phyloP scores from a whole-genome alignment of 2,797 vertebrate genomes.

The Intellagama lesueurii region DNA sequence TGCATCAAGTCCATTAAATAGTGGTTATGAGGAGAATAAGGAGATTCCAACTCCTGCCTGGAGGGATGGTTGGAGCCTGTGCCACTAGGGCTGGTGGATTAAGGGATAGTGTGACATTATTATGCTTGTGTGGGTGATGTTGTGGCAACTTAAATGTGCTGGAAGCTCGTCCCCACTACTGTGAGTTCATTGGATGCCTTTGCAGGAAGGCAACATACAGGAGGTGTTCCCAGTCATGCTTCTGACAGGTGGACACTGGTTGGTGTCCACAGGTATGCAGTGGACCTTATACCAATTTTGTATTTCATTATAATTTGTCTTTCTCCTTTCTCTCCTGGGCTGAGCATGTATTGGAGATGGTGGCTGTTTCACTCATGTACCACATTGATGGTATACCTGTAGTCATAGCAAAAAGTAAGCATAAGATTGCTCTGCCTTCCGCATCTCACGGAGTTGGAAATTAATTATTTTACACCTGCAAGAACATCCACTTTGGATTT shows the following conservation, averaged over 20 bases:
- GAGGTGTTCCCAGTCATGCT: no score
- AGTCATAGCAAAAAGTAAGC: not conserved
- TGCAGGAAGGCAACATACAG: no score
- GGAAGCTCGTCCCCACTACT: no score
- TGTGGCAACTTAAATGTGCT: no score
- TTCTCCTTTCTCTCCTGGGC: not conserved
- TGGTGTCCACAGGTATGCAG: no score
- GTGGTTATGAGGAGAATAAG: not conserved
- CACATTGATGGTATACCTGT: not conserved
- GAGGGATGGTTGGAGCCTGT: no score
- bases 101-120: no score
- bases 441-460: constrained; percentile 45
- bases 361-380: not conserved
- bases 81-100: not conserved
- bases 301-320: no score
- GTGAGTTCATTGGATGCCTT: no score
- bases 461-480: constrained; percentile 66
- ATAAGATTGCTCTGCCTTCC: not conserved
- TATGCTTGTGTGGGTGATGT: no score
- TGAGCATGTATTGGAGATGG: not conserved
- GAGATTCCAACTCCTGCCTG: not conserved
- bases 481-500: constrained; percentile 55
- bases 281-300: no score
- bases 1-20: not conserved
- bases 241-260: no score